Percentiles rank a stretch among this genome's conserved stretches.
Conservation (phyloP, 2,113 vertebrate genomes). For the Rhynchopsitta pachyrhyncha region DNA sequence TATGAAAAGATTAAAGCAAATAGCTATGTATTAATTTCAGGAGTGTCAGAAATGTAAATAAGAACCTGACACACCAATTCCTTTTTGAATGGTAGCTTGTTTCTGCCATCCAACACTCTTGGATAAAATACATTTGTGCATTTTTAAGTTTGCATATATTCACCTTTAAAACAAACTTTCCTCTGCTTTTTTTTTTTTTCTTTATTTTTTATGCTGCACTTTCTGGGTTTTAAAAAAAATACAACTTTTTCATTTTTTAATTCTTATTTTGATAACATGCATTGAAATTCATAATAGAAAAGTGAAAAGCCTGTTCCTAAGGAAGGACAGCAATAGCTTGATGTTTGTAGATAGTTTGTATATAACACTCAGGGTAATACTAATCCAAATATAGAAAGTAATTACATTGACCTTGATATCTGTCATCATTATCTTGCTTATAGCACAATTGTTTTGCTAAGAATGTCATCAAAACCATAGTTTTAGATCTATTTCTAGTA, state of each 20-base stretch:
- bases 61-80: slow-evolving; percentile 38
- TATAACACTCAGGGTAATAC: slow-evolving; percentile 45
- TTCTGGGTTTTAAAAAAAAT: slow-evolving; percentile 34
- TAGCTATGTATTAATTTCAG: slow-evolving; percentile 73
- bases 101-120: slow-evolving; percentile 15
- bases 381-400: slow-evolving; percentile 69
- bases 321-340: slow-evolving; percentile 8
- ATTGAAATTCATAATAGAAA: background rate
- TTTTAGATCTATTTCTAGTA: slow-evolving; percentile 70
- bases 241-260: background rate
- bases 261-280: slow-evolving; percentile 26
- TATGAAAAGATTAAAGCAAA: slow-evolving; percentile 71
- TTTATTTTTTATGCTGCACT: slow-evolving; percentile 45
- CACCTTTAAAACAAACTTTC: slow-evolving; percentile 13
- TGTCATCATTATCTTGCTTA: slow-evolving; percentile 70
- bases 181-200: background rate
- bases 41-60: slow-evolving; percentile 74
- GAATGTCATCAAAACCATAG: slow-evolving; percentile 61
- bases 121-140: slow-evolving; percentile 20
- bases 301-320: background rate
- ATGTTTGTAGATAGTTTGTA: slow-evolving; percentile 33
- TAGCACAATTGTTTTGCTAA: slow-evolving; percentile 48
- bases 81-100: slow-evolving; percentile 12
- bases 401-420: slow-evolving; percentile 74
- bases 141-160: slow-evolving; percentile 30